These are phyloP conservation scores for Idaea biselata DNA, from an alignment of 2,888 invertebrate genomes.

Conservation along the genomic window DNA sequence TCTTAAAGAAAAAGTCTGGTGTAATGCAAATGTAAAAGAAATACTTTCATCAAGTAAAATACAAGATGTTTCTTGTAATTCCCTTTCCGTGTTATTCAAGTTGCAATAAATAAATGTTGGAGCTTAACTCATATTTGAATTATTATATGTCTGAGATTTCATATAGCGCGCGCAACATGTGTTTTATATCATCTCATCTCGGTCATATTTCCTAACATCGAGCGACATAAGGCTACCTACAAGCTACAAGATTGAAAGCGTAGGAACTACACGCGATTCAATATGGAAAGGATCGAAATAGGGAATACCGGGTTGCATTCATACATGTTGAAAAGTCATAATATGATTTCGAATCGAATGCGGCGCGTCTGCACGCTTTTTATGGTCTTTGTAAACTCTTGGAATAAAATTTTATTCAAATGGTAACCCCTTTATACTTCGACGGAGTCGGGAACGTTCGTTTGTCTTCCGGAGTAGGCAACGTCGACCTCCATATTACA, in stretches of 20 bases:
- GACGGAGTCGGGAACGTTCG: constrained; percentile 36
- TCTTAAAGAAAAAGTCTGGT: too few relatives aligned
- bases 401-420: constrained; percentile 58
- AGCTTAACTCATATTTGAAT: constrained; percentile 69
- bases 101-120: constrained; percentile 53
- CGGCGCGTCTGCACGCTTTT: constrained; percentile 57
- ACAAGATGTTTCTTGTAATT: constrained; percentile 2
- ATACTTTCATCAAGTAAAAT: background rate
- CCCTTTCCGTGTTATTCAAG: constrained; percentile 33
- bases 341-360: constrained; percentile 71
- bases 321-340: constrained; percentile 71
- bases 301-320: constrained; percentile 65
- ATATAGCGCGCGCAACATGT: constrained; percentile 64
- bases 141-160: constrained; percentile 59
- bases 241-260: constrained; percentile 64
- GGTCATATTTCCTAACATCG: constrained; percentile 59
- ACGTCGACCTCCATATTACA: constrained; percentile 14
- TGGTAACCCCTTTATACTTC: constrained; percentile 39
- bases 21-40: too few relatives aligned
- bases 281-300: constrained; percentile 65
- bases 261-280: constrained; percentile 63
- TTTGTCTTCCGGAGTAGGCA: constrained; percentile 24
- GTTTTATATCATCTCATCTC: constrained; percentile 67
- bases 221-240: constrained; percentile 45
- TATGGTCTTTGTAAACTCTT: constrained; percentile 53